These are phyloP conservation scores for Sphenodon punctatus DNA, from an alignment of 2,797 vertebrate genomes.

Conservation along the genomic window DNA sequence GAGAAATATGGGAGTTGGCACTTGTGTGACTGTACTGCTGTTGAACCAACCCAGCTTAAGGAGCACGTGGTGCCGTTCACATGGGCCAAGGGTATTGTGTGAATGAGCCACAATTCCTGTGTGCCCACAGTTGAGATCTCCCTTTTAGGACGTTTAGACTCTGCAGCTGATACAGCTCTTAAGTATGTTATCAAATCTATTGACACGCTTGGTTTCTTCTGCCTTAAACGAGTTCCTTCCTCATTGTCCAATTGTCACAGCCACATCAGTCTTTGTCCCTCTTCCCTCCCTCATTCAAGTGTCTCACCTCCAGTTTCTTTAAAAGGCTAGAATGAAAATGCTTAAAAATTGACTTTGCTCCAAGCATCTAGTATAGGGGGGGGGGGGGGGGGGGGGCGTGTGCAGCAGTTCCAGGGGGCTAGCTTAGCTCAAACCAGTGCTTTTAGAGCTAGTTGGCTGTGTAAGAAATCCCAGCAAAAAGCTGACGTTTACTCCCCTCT, in stretches of 20 bases:
- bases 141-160: too few species aligned
- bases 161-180: background rate
- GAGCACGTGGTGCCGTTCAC: too few species aligned
- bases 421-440: background rate
- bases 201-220: background rate
- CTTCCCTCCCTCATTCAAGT: background rate
- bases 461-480: too few species aligned
- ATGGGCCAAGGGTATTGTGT: too few species aligned
- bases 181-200: background rate
- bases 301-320: background rate
- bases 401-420: too few species aligned
- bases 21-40: too few species aligned
- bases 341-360: background rate
- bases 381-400: background rate
- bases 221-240: background rate
- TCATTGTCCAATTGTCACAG: background rate
- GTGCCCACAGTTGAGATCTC: too few species aligned
- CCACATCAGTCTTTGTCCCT: background rate
- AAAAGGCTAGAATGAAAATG: background rate
- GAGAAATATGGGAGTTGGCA: too few species aligned
- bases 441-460: background rate
- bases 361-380: background rate
- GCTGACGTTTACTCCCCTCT: too few species aligned
- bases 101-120: too few species aligned
- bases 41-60: too few species aligned